Base-by-base conservation (phyloP, 2,888 invertebrate genomes). In the Apeira syringaria region DNA sequence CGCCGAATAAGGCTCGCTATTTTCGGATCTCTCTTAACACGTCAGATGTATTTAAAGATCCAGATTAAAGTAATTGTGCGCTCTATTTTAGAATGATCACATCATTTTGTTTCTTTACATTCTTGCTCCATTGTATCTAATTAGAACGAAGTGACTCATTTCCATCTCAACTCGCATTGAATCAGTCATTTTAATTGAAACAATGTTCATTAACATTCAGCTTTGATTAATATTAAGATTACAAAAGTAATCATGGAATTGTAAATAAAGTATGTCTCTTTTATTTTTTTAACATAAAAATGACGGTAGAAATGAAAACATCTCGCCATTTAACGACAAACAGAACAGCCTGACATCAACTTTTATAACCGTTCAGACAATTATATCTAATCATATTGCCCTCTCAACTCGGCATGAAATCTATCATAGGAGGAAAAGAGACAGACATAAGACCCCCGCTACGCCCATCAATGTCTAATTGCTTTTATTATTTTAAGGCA, bases 401-500 rank as follows among this genome's bases (percentile, higher is more conserved):
- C 64, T 64, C 68, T 70, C 63, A 64, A 74, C 67, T 58, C 68
- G 44, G 67, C 49, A 50, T 40, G 53, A 55, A 52, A 56, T 58
- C 45, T 48, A 41, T 49, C 15, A 50, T 41, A 46, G 36, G 80
- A 55, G 60, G 24, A 74, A 87, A 56, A 62, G 81, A 76, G 84
- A 87, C 70, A 57, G 59, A 61, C 30, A 59, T 61, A 75, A 50
- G 59, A 61, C 68, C 73, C 76, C 74, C 64, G 80, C 80, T 85
- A 78, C 86, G 79, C 77, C 80, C 81, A 80, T 85, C 82, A 85
- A 84, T 82, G 82, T 83, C 85, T 88, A 88, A 89, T 89, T 88
- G 89, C 88, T 89, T 88, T 88, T 89, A 88, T 89, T 89, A 89
- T 89, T 89, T 89, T 89, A 89, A 88, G 85, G 80, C 88, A 88